Base-by-base conservation (phyloP, 2,888 invertebrate genomes). In the Siphlonurus alternatus region DNA sequence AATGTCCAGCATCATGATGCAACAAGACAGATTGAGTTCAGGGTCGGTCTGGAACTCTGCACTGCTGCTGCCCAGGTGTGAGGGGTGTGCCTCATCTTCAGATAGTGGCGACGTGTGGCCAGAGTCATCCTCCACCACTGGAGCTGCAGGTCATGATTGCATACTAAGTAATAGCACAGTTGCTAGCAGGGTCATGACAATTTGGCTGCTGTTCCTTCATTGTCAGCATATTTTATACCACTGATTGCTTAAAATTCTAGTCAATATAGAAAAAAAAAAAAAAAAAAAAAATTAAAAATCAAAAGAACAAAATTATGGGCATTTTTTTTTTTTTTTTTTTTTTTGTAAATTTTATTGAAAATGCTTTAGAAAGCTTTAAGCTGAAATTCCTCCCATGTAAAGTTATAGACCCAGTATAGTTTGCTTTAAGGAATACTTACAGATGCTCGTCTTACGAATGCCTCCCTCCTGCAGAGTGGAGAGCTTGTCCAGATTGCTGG, bases 1-100 rank as follows among this genome's bases (percentile, higher is more conserved):
- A 69, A 97, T 88, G 73, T 99, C 98, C 67, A 98, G 78, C 94
- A 98, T 96, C 53, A 97, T 82, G 68, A 97, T 93, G 74, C 94
- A 97, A 73, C 96, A 96, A 0, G 91, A 90, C n/a, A 96, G 79
- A 74, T 93, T 92, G 63, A 86, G 78, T 71, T 87, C 87, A 19
- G 83, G 80, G 69, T 86, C 86, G 0, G 82, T 81, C 68, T 87
- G 85, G 64, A 87, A 87, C 71, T 86, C 86, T 66, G 83, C 82
- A 67, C 81, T 81, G 61, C 82, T 79, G n/a, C 68, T 67, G 10
- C 69, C 66, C 62, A 69, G 67, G 61, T 70, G 69, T 22, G 80
- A 79, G 18, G 80, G 78, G 1, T 82, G 82, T 2, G 80, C 81
- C 72, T 85, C 82, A 68, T 87, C 86, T 69, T 87, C 87, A 1